Base-by-base conservation (phyloP, 2,113 vertebrate genomes). In the Indri indri region DNA sequence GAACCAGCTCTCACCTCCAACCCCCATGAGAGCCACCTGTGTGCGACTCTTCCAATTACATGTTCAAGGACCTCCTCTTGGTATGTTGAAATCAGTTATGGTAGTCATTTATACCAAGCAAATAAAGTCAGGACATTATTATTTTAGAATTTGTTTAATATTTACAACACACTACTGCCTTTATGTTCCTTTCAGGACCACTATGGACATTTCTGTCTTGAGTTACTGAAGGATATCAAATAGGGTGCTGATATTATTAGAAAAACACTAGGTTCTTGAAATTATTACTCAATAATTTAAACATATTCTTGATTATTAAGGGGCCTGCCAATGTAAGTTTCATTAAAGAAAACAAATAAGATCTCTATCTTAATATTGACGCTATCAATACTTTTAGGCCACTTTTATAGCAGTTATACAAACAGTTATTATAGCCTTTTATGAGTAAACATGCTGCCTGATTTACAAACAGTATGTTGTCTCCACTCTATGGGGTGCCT, bases 311-410 rank as follows among this genome's bases (percentile, higher is more conserved):
- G 3, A 61, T 84, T 93, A 90, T 65, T 86, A 83, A 77, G 34
- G 37, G 20, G 22, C 8, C 14, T 77, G 16, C 10, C 65, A 90
- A 32, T 40, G 37, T 71, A 22, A 83, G 11, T 59, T 96, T 95
- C 76, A 79, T 68, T 95, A 66, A 63, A 83, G 73, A 86, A 94
- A 89, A 92, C 4, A 90, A 94, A 52, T 42, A 88, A 89, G 50
- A 86, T 37, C 30, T 79, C 7, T 22, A 30, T 68, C 42, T 74
- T 95, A 80, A 71, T 89, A 92, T 63, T 54, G 66, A 94, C 14
- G 3, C 30, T 82, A 65, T 77, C 66, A 59, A 79, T 2, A 17
- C 50, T 80, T 85, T 50, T 68, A 57, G 68, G 11, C 5, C 14
- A 59, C 30, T 73, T 52, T 74, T 17, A 47, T 37, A 71, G 22